Evolutionary conservation across 2,888 invertebrate species (phyloP).

Genomic region (Pterostichus niger): DNA sequence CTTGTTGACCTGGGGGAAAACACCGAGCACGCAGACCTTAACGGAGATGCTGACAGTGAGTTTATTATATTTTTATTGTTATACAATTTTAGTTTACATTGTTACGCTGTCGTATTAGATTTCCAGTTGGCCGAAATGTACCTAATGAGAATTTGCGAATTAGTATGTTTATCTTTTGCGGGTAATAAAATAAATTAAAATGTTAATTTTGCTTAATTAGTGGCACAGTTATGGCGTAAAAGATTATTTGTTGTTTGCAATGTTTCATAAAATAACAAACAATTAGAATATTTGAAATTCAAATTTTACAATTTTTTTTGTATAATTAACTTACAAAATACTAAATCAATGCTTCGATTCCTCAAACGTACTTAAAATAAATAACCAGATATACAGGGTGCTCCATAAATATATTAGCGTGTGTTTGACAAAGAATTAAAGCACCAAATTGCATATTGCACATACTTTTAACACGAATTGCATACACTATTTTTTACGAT

Average conservation of each 20-base stretch:
- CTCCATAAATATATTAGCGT: no score
- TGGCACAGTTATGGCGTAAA: background rate
- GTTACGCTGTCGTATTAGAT: no score
- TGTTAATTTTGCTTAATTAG: slow-evolving; percentile 38
- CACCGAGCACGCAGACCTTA: slow-evolving; percentile 71
- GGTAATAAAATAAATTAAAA: slow-evolving; percentile 36
- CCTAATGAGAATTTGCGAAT: no score
- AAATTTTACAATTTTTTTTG: slow-evolving; percentile 5
- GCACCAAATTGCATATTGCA: no score
- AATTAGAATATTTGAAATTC: slow-evolving; percentile 1
- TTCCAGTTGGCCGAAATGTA: no score
- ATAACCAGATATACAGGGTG: no score
- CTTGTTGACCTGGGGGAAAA: slow-evolving; percentile 80
- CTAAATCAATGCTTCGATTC: no score
- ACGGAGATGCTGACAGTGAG: slow-evolving; percentile 69
- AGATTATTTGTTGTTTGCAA: slow-evolving; percentile 27
- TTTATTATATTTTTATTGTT: slow-evolving; percentile 51
- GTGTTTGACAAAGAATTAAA: no score
- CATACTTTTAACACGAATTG: no score
- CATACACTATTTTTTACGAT: no score
- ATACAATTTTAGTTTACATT: background rate
- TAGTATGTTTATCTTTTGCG: slow-evolving; percentile 3
- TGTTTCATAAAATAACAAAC: background rate
- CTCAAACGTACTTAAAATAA: no score
- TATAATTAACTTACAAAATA: background rate